Evolutionary conservation across 2,113 vertebrate species (phyloP), one percentile per base, ranked within the genome.

Genomic region (Bubo scandiacus): DNA sequence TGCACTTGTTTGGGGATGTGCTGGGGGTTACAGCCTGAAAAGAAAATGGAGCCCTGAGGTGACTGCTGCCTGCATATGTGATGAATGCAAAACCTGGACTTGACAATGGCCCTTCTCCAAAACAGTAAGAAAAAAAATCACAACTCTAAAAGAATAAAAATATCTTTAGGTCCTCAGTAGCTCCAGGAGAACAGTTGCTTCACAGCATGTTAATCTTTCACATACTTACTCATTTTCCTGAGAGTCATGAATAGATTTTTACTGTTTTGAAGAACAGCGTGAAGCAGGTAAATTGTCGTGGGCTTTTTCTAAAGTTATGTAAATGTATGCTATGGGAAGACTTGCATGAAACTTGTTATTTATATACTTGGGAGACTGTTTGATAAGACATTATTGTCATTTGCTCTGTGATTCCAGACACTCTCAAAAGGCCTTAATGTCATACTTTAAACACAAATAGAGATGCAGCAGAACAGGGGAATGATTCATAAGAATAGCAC

Each of bases 381-480:
- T 94, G 67, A 88, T 83, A 92, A 81, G 82, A 42, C 36, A 26
- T 49, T 84, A 67, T 62, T 96, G 72, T 96, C 67, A 81, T 90
- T 94, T 89, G 32, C 29, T 83, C 55, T 86, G 79, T 84, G 42
- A 90, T 86, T 92, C 80, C 81, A 95, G 86, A 93, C 52, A 36
- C 19, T 86, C 72, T 93, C 67, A 63, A 70, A 95, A 88, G 83
- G 11, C 83, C 75, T 88, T 93, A 83, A 84, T 93, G 80, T 90
- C 92, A 78, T 55, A 45, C 2, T 16, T 96, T 88, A 67, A 93
- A 68, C 30, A 77, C 75, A 93, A 92, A 85, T 62, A 94, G 63
- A 93, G 63, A 81, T 83, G 77, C 59, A 74, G 38, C 29, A 86
- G 59, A 96, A 47, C 38, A 77, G 61, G 40, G 19, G 55, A 81